These are phyloP conservation scores for Empis livida DNA, from an alignment of 2,888 invertebrate species.

Conservation along the genomic window DNA sequence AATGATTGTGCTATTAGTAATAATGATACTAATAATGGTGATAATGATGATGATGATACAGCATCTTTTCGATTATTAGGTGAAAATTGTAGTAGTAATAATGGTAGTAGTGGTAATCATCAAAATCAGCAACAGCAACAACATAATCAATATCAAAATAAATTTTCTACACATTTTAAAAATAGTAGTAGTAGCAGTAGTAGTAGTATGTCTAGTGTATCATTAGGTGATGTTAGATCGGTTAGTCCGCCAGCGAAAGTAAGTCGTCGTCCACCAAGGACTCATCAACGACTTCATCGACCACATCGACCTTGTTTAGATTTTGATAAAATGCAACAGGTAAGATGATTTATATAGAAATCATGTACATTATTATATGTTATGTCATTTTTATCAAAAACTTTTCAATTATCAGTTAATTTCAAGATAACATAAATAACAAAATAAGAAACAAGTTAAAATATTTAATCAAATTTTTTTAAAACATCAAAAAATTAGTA, in stretches of 20 bases:
- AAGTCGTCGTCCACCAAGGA: slow-evolving; percentile 48
- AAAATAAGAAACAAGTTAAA: too few relatives aligned
- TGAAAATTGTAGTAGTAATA: background rate
- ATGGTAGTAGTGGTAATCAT: background rate
- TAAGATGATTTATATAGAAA: slow-evolving; percentile 32
- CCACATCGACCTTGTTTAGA: slow-evolving; percentile 80
- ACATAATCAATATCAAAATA: slow-evolving; percentile 3
- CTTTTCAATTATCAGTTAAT: too few relatives aligned
- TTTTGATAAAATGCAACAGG: slow-evolving; percentile 96
- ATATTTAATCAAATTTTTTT: too few relatives aligned
- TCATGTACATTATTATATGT: too few relatives aligned
- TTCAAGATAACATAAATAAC: too few relatives aligned
- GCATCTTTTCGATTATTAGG: background rate
- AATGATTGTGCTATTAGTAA: slow-evolving; percentile 20
- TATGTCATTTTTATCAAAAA: too few relatives aligned
- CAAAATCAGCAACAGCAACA: slow-evolving; percentile 1
- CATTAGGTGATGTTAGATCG: slow-evolving; percentile 30
- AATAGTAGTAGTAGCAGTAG: background rate
- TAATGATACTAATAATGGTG: slow-evolving; percentile 13
- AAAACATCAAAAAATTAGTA: too few relatives aligned
- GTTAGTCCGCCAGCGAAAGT: slow-evolving; percentile 39
- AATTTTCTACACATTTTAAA: background rate
- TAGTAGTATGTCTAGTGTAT: slow-evolving; percentile 3
- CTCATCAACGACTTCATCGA: slow-evolving; percentile 41
- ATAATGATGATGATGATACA: slow-evolving; percentile 14